Evolutionary conservation across 2,888 invertebrate species (phyloP), one percentile per base, ranked within the genome.

Genomic region (Eupithecia insigniata): DNA sequence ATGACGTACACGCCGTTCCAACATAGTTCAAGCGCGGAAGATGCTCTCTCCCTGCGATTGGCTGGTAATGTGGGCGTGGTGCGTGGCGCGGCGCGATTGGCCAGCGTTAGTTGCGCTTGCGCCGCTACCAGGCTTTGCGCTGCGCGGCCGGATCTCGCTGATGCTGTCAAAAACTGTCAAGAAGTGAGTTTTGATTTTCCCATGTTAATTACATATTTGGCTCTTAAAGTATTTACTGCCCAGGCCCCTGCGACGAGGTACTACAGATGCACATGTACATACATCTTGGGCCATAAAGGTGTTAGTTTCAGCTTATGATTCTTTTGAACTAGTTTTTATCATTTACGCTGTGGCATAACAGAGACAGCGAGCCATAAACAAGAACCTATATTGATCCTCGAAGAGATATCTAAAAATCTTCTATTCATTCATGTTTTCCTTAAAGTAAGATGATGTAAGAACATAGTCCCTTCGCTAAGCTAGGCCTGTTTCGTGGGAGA

Each of bases 71-170:
- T 92, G 80, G 91, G 92, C 72, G 93, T 93, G 79, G 76, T 92
- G 84, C 87, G 85, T 72, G 93, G 93, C 76, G 93, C 93, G 12
- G 87, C 92, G 80, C 85, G 93, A 4, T 86, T 94, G n/a, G 93
- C 93, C 1, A 92, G 92, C 75, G 93, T 93, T 0, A 88, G 88
- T 73, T 92, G 92, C 85, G 93, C 93, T 0, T 93, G 93, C 89
- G 93, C 93, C 22, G 93, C 93, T 68, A 92, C 93, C 7, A 71
- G 92, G 3, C 89, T 94, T 0, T 88, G 88, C 75, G 92, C 93
- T 74, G 87, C 89, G 2, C 74, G 83, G 51, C 92, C 93, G 0
- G 88, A 85, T 43, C 82, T 92, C 32, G 88, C 92, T 0, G 87
- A 86, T 69, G 78, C 82, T 30, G 92, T 93, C 68, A 90, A 92